phyloP scores from a whole-genome alignment of 2,797 vertebrate genomes.

The Distichodus sexfasciatus region DNA sequence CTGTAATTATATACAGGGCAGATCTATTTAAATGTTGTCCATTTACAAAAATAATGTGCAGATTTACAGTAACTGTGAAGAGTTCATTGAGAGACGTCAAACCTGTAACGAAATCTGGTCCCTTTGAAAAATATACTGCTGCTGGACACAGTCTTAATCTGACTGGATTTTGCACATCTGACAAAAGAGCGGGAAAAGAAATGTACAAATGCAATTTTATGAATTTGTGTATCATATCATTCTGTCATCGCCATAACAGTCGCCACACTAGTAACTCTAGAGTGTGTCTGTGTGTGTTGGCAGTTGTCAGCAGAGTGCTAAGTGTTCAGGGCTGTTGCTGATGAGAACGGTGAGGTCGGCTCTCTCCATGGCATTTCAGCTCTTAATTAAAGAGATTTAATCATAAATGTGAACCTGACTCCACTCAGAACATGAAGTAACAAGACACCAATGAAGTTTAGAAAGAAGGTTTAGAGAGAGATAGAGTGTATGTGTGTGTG shows the following conservation, averaged over 20 bases:
- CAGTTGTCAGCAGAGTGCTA: neutral
- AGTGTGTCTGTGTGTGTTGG: slow-evolving; percentile 5
- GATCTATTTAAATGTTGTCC: no score
- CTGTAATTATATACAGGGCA: no score
- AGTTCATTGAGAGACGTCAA: slow-evolving; percentile 36
- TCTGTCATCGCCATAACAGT: no score
- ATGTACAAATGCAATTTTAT: no score
- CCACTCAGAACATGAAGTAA: slow-evolving; percentile 12
- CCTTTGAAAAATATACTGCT: slow-evolving; percentile 99
- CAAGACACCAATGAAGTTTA: neutral
- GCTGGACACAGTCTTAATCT: slow-evolving; percentile 97
- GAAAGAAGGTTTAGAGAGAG: no score
- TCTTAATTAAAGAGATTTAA: slow-evolving; percentile 66
- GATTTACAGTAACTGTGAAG: no score
- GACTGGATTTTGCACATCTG: slow-evolving; percentile 97
- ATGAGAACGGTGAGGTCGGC: slow-evolving; percentile 27
- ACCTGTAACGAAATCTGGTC: slow-evolving; percentile 97
- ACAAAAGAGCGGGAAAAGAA: slow-evolving; percentile 27
- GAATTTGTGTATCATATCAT: no score
- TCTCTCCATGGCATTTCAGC: slow-evolving; percentile 60
- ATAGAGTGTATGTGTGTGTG: no score
- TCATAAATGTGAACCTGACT: slow-evolving; percentile 47
- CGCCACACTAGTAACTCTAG: no score
- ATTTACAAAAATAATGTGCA: no score
- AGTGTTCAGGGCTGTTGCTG: slow-evolving; percentile 8